phyloP scores from a whole-genome alignment of 1,140 invertebrate species.

The Procambarus virginalis region DNA sequence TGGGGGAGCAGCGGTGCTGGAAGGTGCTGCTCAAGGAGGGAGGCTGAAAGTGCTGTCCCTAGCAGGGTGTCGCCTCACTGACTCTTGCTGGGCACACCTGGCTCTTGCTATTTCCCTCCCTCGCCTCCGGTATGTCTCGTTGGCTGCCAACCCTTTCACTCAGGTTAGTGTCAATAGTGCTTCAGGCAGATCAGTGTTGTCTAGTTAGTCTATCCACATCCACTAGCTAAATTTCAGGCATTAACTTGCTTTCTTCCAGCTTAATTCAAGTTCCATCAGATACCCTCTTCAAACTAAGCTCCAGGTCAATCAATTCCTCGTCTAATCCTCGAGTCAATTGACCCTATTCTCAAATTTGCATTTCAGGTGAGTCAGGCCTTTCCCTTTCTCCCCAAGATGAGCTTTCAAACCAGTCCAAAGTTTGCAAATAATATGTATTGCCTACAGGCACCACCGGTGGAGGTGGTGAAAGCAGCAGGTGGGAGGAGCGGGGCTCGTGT shows the following conservation, averaged over 20 bases:
- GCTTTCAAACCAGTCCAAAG: too few species aligned
- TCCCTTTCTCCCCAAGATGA: too few species aligned
- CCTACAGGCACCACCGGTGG: constrained; percentile 13
- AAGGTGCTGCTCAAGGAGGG: background rate
- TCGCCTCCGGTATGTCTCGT: constrained; percentile 20
- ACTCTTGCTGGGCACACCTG: constrained; percentile 28
- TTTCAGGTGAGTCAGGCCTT: too few species aligned
- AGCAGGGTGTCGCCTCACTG: constrained; percentile 31
- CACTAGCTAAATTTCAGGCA: too few species aligned
- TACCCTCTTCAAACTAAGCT: too few species aligned
- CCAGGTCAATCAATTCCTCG: too few species aligned
- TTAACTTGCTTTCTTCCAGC: too few species aligned
- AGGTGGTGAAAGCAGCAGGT: constrained; percentile 14
- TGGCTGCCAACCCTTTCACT: constrained; percentile 42
- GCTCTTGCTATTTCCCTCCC: background rate
- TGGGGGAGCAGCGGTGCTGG: constrained; percentile 8
- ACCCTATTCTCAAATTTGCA: too few species aligned
- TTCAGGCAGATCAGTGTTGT: too few species aligned
- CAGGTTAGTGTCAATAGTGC: background rate
- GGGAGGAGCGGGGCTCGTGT: background rate
- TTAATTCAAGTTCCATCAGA: too few species aligned
- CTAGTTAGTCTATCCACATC: too few species aligned
- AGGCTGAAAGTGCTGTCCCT: constrained; percentile 28
- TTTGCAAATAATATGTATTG: background rate
- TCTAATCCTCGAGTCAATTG: too few species aligned